Conservation (phyloP, 1,140 invertebrate genomes). For the Lepidotrigona ventralis region DNA sequence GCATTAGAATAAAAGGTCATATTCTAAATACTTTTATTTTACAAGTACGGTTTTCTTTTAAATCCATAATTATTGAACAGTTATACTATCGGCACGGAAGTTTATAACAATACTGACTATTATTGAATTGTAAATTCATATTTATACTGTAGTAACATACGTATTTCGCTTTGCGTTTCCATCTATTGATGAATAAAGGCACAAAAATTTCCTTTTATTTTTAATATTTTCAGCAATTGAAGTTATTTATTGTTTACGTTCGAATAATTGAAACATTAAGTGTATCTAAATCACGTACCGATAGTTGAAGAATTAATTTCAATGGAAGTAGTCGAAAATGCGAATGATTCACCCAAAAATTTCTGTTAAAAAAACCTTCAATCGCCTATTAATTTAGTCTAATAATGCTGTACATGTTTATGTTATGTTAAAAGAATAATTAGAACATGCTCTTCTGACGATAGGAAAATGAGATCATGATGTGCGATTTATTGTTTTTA, state of each 20-base stretch:
- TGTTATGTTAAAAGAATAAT: slow-evolving; percentile 23
- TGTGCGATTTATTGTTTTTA: slow-evolving; percentile 31
- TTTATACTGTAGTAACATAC: not conserved
- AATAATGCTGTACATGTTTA: slow-evolving; percentile 23
- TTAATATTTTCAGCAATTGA: not conserved
- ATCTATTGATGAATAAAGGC: slow-evolving; percentile 12
- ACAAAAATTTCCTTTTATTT: slow-evolving; percentile 13
- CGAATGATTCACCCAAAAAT: not conserved
- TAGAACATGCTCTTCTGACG: slow-evolving; percentile 14
- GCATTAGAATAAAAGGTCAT: slow-evolving; percentile 39
- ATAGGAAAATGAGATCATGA: slow-evolving; percentile 6
- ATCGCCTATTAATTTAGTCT: not conserved
- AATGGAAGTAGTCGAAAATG: not conserved
- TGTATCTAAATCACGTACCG: not conserved
- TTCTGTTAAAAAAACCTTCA: not conserved
- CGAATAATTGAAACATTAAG: slow-evolving; percentile 8
- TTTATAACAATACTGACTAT: slow-evolving; percentile 1
- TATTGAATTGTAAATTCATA: slow-evolving; percentile 9
- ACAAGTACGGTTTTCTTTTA: slow-evolving; percentile 25
- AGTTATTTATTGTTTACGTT: not conserved
- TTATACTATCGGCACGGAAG: not conserved
- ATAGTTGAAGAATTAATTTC: slow-evolving; percentile 34
- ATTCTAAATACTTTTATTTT: slow-evolving; percentile 37
- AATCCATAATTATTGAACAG: slow-evolving; percentile 31
- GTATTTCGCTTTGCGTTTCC: not conserved